Conservation (phyloP, 2,888 invertebrate genomes). For the Drosophila gaucha region DNA sequence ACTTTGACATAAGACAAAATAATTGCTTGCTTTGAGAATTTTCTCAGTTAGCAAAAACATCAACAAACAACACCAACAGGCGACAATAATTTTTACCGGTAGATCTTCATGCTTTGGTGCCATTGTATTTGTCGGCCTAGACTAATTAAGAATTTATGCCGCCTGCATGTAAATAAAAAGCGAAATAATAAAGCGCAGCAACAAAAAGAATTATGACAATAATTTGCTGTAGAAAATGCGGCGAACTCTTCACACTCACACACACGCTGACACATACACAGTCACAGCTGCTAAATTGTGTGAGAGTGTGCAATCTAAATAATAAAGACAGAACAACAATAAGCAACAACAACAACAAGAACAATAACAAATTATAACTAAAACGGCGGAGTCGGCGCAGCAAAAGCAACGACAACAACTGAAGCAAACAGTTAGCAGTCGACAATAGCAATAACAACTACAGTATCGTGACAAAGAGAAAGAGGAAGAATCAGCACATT, state of each 20-base stretch:
- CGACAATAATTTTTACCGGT: constrained; percentile 23
- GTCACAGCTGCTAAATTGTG: constrained; percentile 36
- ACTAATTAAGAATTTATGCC: constrained; percentile 77
- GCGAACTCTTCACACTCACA: constrained; percentile 29
- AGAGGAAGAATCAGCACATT: constrained; percentile 17
- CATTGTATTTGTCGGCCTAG: constrained; percentile 48
- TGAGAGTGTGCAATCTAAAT: constrained; percentile 63
- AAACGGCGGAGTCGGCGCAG: constrained; percentile 48
- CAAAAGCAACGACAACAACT: constrained; percentile 39
- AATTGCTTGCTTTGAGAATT: constrained; percentile 30
- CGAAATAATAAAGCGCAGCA: constrained; percentile 43
- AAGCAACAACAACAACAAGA: constrained; percentile 27
- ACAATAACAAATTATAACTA: constrained; percentile 56
- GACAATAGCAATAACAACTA: constrained; percentile 9
- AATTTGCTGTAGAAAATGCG: constrained; percentile 73
- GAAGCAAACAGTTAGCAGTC: constrained; percentile 69
- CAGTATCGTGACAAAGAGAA: constrained; percentile 25
- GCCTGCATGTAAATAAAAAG: constrained; percentile 58
- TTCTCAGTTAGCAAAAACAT: constrained; percentile 6
- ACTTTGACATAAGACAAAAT: constrained; percentile 27
- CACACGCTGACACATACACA: constrained; percentile 23
- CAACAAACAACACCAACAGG: not conserved
- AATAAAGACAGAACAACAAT: constrained; percentile 48
- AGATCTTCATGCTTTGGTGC: constrained; percentile 17
- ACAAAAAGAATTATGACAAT: constrained; percentile 65